A percentile compares a stretch with the other conserved stretches of the same genome.
Conservation (phyloP, 1,140 invertebrate genomes). For the Anagrus nilaparvatae region DNA sequence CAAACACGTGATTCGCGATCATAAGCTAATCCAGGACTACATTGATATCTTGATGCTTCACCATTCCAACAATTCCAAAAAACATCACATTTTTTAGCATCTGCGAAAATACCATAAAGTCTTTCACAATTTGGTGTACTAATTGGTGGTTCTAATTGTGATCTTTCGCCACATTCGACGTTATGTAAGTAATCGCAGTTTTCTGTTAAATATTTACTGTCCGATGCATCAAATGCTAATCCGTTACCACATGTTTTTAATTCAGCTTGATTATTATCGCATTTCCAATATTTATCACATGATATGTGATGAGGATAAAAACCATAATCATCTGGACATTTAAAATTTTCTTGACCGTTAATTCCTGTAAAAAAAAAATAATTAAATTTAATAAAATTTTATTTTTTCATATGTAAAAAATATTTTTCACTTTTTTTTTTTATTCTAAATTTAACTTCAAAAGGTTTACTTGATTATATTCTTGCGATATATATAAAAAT, state of each 20-base stretch:
- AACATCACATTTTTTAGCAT: constrained; percentile 78
- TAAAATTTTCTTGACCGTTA: constrained; percentile 67
- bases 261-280: constrained; percentile 78
- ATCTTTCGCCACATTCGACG: constrained; percentile 84
- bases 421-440: too few relatives aligned
- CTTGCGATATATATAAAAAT: too few relatives aligned
- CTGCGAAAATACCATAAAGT: constrained; percentile 86
- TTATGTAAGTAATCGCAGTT: constrained; percentile 94
- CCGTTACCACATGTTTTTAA: constrained; percentile 91
- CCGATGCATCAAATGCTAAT: constrained; percentile 80
- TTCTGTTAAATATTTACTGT: constrained; percentile 81
- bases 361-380: constrained; percentile 53
- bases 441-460: too few relatives aligned
- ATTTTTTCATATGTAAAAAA: too few relatives aligned
- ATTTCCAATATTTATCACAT: constrained; percentile 95
- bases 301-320: constrained; percentile 83
- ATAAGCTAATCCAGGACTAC: constrained; percentile 87
- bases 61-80: constrained; percentile 98
- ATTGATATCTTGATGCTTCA: constrained; percentile 84
- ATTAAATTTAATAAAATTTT: too few relatives aligned
- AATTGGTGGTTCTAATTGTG: constrained; percentile 77
- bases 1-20: constrained; percentile 85
- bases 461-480: too few relatives aligned
- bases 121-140: constrained; percentile 74
- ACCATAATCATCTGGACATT: constrained; percentile 89